These are phyloP conservation scores for Cinclus cinclus DNA, from an alignment of 2,113 vertebrate species.

Conservation along the genomic window DNA sequence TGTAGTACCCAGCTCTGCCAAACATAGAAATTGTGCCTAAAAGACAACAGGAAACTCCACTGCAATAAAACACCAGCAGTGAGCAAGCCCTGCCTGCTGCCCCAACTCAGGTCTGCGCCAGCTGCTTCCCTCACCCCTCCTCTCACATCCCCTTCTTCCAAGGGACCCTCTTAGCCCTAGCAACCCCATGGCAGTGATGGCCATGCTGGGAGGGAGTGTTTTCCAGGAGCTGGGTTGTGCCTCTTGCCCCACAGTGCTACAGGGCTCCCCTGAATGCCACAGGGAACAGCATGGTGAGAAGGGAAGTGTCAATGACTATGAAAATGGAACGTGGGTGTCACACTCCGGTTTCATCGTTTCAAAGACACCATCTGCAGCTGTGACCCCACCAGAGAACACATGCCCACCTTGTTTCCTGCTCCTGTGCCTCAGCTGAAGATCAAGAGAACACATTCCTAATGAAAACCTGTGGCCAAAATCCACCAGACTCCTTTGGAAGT, in stretches of 20 bases:
- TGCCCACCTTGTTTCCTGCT: neutral
- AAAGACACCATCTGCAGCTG: neutral
- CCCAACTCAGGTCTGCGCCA: neutral
- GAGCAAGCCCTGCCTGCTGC: rapidly evolving
- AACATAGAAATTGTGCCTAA: neutral
- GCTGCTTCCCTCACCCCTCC: neutral
- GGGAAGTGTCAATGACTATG: neutral
- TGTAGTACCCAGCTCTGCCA: neutral
- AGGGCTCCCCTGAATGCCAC: rapidly evolving
- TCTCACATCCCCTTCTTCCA: neutral
- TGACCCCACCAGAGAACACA: neutral
- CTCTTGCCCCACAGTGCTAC: neutral
- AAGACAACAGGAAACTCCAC: neutral
- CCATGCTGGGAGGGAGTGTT: neutral
- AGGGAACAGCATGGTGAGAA: neutral
- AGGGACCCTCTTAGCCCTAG: neutral
- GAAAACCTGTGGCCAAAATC: neutral
- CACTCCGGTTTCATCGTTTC: neutral
- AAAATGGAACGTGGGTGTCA: neutral
- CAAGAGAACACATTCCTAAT: rapidly evolving
- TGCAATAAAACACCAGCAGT: neutral
- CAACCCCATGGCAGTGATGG: rapidly evolving
- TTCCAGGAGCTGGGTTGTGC: neutral
- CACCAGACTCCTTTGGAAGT: neutral
- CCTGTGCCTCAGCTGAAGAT: neutral